These are phyloP conservation scores for Pluvianellus socialis DNA, from an alignment of 2,113 vertebrate genomes.

Conservation along the genomic window DNA sequence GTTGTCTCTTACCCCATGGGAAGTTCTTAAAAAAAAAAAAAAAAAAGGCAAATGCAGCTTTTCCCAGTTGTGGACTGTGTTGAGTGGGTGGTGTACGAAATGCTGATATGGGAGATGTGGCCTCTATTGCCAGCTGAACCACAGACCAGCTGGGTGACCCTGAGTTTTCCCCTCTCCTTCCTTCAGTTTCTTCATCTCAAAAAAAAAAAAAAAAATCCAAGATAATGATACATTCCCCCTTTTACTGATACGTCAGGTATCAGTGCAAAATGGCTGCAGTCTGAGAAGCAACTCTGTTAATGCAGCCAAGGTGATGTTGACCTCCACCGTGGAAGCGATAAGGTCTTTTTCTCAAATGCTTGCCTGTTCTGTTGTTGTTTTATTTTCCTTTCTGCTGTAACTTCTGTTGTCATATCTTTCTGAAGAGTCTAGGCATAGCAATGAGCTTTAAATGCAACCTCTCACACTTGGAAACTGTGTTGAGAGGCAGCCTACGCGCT, in stretches of 20 bases:
- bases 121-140: not conserved
- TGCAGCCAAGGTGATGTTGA: not conserved
- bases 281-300: not conserved
- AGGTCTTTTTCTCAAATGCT: not conserved
- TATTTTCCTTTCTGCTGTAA: not conserved
- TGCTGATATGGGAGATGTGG: not conserved
- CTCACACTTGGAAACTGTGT: constrained; percentile 20
- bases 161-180: not conserved
- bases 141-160: constrained; percentile 38
- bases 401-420: not conserved
- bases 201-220: not conserved
- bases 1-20: not conserved
- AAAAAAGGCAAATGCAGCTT: not conserved
- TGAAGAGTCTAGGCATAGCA: not conserved
- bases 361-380: not conserved
- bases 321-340: not conserved
- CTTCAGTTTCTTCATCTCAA: not conserved
- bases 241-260: not conserved
- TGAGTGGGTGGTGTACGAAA: constrained; percentile 36
- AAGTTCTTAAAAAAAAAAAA: not conserved
- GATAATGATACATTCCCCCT: not conserved
- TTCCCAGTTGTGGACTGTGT: not conserved
- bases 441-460: not conserved
- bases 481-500: not conserved
- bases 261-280: not conserved